These are phyloP conservation scores for Anthopleura xanthogrammica DNA, from an alignment of 92 coral and sea anemone genomes.

Conservation along the genomic window DNA sequence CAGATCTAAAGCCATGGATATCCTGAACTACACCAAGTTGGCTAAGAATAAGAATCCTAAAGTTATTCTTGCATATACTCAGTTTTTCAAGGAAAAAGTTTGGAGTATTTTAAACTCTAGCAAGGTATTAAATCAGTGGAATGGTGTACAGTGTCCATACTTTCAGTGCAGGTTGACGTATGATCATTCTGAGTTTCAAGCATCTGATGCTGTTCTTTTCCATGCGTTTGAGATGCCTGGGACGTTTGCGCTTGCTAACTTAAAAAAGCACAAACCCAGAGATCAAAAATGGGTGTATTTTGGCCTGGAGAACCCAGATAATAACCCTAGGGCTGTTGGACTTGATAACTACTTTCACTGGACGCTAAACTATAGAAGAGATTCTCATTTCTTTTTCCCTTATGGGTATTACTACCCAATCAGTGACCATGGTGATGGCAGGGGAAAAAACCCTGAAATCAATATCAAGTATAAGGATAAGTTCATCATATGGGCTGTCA, in stretches of 20 bases:
- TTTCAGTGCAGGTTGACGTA: constrained; percentile 45
- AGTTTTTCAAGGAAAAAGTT: constrained; percentile 29
- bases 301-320: constrained; percentile 42
- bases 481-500: constrained; percentile 38
- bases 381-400: constrained; percentile 38
- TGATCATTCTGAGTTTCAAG: constrained; percentile 18
- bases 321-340: constrained; percentile 32
- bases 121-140: constrained; percentile 39
- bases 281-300: constrained; percentile 52
- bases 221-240: constrained; percentile 50
- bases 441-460: not conserved
- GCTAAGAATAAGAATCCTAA: not conserved
- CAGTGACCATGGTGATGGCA: not conserved
- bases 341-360: constrained; percentile 48
- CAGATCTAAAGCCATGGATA: not conserved
- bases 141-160: constrained; percentile 27
- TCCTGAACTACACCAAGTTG: constrained; percentile 12
- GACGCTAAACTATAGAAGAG: constrained; percentile 42
- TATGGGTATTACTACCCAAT: constrained; percentile 49
- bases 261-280: constrained; percentile 22
- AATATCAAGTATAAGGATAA: constrained; percentile 22
- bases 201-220: constrained; percentile 43
- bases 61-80: constrained; percentile 18
- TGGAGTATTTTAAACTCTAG: constrained; percentile 27
- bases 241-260: constrained; percentile 25